Evolutionary conservation across 2,797 vertebrate species (phyloP).

Genomic region (Cossypha polioptera): DNA sequence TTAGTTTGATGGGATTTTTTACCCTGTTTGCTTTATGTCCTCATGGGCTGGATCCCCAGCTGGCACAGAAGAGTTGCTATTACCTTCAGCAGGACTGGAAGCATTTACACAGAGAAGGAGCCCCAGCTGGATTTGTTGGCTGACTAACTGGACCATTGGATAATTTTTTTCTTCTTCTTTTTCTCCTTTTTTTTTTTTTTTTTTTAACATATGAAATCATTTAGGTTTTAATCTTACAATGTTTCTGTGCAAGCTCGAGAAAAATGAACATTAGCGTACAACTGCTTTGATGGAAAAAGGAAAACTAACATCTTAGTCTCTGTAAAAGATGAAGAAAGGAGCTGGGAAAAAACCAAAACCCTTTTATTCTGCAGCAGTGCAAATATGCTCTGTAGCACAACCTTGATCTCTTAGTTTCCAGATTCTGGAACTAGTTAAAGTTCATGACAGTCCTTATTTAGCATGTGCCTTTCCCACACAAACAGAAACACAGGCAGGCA

Average conservation of each 20-base stretch:
- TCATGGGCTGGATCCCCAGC: not conserved
- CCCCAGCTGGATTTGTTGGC: conserved; percentile 2
- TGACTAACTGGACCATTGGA: not conserved
- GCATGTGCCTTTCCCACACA: not conserved
- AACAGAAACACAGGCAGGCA: not conserved
- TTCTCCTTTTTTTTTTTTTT: not conserved
- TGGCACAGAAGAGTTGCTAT: not conserved
- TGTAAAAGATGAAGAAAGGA: not conserved
- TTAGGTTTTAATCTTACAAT: not conserved
- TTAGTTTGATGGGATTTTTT: conserved; percentile 23
- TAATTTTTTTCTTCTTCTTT: not conserved
- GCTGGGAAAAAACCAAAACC: not conserved
- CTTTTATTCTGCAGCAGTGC: not conserved
- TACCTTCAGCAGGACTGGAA: not conserved
- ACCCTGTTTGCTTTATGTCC: not conserved
- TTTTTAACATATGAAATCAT: not conserved
- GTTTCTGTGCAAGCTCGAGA: not conserved
- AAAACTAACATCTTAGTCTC: not conserved
- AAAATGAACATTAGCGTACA: not conserved
- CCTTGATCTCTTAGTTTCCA: not conserved
- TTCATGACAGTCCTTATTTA: not conserved
- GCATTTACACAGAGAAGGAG: not conserved
- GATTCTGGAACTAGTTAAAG: not conserved
- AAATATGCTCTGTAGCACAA: not conserved
- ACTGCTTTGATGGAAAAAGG: not conserved